phyloP scores from a whole-genome alignment of 2,797 vertebrate species.

The Peromyscus nudipes region DNA sequence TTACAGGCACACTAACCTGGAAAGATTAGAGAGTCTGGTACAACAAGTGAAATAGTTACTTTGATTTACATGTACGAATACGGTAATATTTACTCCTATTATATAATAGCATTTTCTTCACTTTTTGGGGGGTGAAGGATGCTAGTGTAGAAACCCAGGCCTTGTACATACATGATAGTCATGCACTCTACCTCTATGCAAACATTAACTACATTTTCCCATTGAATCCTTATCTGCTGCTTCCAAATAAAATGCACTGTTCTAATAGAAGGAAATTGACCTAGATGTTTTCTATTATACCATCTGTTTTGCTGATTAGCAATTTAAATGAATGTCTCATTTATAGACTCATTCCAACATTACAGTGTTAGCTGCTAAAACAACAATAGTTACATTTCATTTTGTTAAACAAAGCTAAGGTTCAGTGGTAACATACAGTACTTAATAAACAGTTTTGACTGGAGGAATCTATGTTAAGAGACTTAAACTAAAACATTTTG shows the following conservation, averaged over 20 bases:
- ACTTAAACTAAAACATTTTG: background rate
- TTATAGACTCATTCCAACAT: slow-evolving; percentile 1
- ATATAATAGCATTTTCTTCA: background rate
- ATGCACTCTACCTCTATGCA: background rate
- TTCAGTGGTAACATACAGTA: background rate
- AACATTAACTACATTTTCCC: slow-evolving; percentile 16
- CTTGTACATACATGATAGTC: background rate
- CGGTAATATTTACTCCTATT: slow-evolving; percentile 31
- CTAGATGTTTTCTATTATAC: slow-evolving; percentile 32
- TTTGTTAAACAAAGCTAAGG: slow-evolving; percentile 21
- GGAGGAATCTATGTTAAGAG: slow-evolving; percentile 18
- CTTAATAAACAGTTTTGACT: slow-evolving; percentile 31
- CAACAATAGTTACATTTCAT: slow-evolving; percentile 6
- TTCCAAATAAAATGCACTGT: slow-evolving; percentile 57
- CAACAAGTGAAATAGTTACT: background rate
- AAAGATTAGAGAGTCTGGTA: background rate
- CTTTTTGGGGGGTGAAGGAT: background rate
- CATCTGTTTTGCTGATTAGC: slow-evolving; percentile 42
- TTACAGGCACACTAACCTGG: background rate
- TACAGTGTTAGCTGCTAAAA: slow-evolving; percentile 15
- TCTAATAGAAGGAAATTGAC: slow-evolving; percentile 53
- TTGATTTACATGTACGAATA: background rate
- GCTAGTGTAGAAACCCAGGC: background rate
- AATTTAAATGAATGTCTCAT: slow-evolving; percentile 60
- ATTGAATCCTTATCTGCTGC: slow-evolving; percentile 60